Evolutionary conservation across 2,113 vertebrate genomes (phyloP).

Genomic region (Seriola rivoliana): DNA sequence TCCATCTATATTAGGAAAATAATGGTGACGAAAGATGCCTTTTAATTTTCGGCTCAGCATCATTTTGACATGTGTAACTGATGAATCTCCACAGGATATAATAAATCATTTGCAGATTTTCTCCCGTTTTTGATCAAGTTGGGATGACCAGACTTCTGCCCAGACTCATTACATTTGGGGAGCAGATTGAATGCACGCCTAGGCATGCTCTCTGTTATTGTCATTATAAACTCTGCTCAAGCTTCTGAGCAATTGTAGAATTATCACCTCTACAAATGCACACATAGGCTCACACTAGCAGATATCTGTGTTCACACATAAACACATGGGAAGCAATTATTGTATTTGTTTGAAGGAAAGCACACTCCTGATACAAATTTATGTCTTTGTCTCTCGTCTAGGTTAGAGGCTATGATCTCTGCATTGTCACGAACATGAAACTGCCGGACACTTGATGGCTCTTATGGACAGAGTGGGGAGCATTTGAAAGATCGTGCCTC

Average conservation of each 20-base stretch:
- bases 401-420: not conserved
- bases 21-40: constrained; percentile 65
- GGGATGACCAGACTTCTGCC: constrained; percentile 67
- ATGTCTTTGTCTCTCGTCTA: constrained; percentile 5
- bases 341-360: constrained; percentile 29
- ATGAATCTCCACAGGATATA: constrained; percentile 79
- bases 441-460: constrained; percentile 6
- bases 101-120: constrained; percentile 82
- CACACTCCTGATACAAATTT: constrained; percentile 15
- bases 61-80: constrained; percentile 78
- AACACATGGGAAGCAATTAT: constrained; percentile 41
- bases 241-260: constrained; percentile 70
- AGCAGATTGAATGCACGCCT: constrained; percentile 78
- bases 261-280: constrained; percentile 77
- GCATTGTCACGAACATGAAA: constrained; percentile 9
- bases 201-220: constrained; percentile 73
- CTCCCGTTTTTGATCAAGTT: constrained; percentile 74
- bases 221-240: constrained; percentile 58
- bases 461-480: constrained; percentile 30
- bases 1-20: constrained; percentile 63
- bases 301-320: constrained; percentile 34
- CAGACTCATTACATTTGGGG: constrained; percentile 70
- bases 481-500: constrained; percentile 27
- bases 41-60: constrained; percentile 83
- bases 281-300: constrained; percentile 29